phyloP scores from a whole-genome alignment of 2,797 vertebrate genomes.

The Propithecus deckenii region DNA sequence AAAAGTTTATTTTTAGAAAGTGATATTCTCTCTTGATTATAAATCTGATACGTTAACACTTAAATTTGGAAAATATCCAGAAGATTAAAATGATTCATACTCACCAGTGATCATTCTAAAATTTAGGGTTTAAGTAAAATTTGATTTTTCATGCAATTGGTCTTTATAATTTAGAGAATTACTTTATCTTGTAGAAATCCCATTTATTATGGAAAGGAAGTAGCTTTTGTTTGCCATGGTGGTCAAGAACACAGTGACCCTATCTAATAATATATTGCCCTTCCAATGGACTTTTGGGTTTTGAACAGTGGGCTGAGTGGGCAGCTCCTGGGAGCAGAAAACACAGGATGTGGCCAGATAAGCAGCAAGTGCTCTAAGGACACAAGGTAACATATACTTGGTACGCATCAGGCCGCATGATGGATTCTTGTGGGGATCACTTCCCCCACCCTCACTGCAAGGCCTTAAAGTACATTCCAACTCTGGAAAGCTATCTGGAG shows the following conservation, averaged over 20 bases:
- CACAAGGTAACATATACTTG: background rate
- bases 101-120: slow-evolving; percentile 9
- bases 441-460: background rate
- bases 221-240: background rate
- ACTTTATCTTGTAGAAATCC: background rate
- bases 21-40: slow-evolving; percentile 7
- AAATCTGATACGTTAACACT: slow-evolving; percentile 10
- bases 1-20: slow-evolving; percentile 10
- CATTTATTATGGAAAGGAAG: background rate
- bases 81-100: background rate
- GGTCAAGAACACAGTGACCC: background rate
- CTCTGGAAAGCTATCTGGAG: background rate
- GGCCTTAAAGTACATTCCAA: background rate
- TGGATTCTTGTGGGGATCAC: background rate
- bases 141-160: background rate
- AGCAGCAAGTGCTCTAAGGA: background rate
- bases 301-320: background rate
- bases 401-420: background rate
- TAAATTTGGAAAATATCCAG: background rate
- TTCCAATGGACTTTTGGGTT: background rate
- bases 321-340: background rate
- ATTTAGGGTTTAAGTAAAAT: slow-evolving; percentile 31
- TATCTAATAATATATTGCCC: background rate
- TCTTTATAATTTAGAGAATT: background rate
- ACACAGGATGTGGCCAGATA: background rate